Conservation (phyloP, 2,797 vertebrate genomes). For the Etheostoma perlongum region DNA sequence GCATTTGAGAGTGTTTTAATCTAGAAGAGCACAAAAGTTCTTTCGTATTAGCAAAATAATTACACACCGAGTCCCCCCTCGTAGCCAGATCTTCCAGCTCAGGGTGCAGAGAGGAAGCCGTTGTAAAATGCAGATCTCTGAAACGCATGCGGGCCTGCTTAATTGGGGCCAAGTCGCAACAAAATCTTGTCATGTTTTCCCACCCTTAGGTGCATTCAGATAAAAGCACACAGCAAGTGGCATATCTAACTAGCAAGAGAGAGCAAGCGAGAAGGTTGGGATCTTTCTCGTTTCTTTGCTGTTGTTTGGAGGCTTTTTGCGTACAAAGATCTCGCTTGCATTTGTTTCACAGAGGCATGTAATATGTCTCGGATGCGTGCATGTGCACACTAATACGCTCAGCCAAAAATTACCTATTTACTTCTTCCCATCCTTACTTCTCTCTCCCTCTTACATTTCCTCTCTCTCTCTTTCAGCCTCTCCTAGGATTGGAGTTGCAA, state of each 20-base stretch:
- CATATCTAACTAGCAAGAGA: slow-evolving; percentile 50
- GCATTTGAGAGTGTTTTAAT: slow-evolving; percentile 16
- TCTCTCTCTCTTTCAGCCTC: background rate
- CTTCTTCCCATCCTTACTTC: background rate
- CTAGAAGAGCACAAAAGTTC: slow-evolving; percentile 43
- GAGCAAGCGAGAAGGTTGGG: slow-evolving; percentile 28
- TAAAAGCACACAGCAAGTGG: slow-evolving; percentile 71
- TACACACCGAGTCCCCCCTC: slow-evolving; percentile 38
- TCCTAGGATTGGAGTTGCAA: background rate
- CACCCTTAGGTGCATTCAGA: slow-evolving; percentile 74
- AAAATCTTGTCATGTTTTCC: slow-evolving; percentile 73
- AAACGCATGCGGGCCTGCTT: slow-evolving; percentile 55
- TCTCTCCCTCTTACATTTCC: background rate
- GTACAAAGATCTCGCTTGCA: slow-evolving; percentile 23
- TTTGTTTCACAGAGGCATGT: slow-evolving; percentile 44
- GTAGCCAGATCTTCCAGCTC: slow-evolving; percentile 42
- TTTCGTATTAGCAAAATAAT: slow-evolving; percentile 58
- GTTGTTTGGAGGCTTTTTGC: slow-evolving; percentile 40
- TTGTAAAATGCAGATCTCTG: slow-evolving; percentile 45
- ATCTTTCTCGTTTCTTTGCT: slow-evolving; percentile 50
- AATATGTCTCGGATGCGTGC: slow-evolving; percentile 22
- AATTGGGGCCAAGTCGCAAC: slow-evolving; percentile 75
- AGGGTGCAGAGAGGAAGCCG: slow-evolving; percentile 47
- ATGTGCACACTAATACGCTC: slow-evolving; percentile 19
- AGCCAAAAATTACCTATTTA: slow-evolving; percentile 7